phyloP scores from a whole-genome alignment of 2,797 vertebrate species.

The Meriones psammophilus region DNA sequence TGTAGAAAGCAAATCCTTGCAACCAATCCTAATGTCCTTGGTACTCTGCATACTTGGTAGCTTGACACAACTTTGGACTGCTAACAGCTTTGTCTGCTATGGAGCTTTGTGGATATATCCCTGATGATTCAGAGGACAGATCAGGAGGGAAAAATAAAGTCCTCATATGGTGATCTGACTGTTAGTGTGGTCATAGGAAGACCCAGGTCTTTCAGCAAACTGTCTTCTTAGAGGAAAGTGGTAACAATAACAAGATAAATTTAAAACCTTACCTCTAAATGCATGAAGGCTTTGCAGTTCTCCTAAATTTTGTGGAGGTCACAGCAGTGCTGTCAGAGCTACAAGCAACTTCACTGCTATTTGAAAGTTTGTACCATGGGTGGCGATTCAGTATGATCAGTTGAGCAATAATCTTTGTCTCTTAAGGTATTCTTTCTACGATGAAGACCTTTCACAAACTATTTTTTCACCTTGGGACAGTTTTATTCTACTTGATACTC shows the following conservation, averaged over 20 bases:
- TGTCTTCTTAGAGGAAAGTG: not conserved
- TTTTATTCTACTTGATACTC: not conserved
- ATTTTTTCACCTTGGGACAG: not conserved
- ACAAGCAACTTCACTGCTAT: not conserved
- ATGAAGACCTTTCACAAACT: not conserved
- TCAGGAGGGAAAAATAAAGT: not conserved
- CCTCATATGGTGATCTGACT: not conserved
- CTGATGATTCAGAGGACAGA: not conserved
- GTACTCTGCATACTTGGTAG: not conserved
- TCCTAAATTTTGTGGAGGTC: not conserved
- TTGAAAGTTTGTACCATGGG: not conserved
- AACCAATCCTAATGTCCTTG: not conserved
- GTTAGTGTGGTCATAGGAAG: not conserved
- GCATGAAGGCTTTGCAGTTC: not conserved
- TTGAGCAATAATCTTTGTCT: not conserved
- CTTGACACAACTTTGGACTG: not conserved
- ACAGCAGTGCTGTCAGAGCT: not conserved
- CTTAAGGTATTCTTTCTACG: not conserved
- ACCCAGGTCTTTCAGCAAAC: not conserved
- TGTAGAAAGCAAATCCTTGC: not conserved
- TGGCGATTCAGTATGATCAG: not conserved
- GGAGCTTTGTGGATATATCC: accelerated
- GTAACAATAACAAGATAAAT: slow-evolving; percentile 1
- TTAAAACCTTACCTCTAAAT: not conserved
- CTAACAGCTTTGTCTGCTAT: not conserved